Evolutionary conservation across 2,888 invertebrate species (phyloP).

Genomic region (Tinea pellionella): DNA sequence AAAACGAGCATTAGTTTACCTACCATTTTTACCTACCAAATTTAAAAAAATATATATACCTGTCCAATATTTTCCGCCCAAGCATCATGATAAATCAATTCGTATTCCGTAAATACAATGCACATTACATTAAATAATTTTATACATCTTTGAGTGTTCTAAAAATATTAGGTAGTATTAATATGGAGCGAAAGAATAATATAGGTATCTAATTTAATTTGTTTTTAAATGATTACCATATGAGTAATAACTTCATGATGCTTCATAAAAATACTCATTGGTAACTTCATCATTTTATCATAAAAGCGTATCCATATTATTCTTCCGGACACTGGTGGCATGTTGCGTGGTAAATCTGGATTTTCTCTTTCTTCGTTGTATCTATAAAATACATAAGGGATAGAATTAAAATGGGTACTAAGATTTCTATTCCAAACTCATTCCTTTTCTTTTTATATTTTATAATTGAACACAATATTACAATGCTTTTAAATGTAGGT

Average conservation of each 20-base stretch:
- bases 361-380: slow-evolving; percentile 83
- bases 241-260: slow-evolving; percentile 58
- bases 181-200: slow-evolving; percentile 47
- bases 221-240: slow-evolving; percentile 31
- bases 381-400: slow-evolving; percentile 27
- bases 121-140: slow-evolving; percentile 83
- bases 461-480: not conserved
- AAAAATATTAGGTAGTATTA: slow-evolving; percentile 35
- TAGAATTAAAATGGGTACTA: not conserved
- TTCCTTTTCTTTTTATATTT: not conserved
- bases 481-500: no score
- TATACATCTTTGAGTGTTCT: slow-evolving; percentile 78
- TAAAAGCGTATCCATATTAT: slow-evolving; percentile 87
- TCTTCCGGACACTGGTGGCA: slow-evolving; percentile 84
- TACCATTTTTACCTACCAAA: no score
- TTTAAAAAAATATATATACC: no score
- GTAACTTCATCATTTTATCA: slow-evolving; percentile 76
- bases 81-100: slow-evolving; percentile 83
- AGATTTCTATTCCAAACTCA: no score
- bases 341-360: slow-evolving; percentile 78
- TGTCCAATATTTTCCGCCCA: slow-evolving; percentile 83
- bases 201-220: not conserved
- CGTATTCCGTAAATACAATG: slow-evolving; percentile 84
- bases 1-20: no score
- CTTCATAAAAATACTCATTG: slow-evolving; percentile 73